A percentile compares a stretch with the other conserved stretches of the same genome.
Evolutionary conservation across 2,113 vertebrate species (phyloP).

Genomic region (Engraulis encrasicolus): DNA sequence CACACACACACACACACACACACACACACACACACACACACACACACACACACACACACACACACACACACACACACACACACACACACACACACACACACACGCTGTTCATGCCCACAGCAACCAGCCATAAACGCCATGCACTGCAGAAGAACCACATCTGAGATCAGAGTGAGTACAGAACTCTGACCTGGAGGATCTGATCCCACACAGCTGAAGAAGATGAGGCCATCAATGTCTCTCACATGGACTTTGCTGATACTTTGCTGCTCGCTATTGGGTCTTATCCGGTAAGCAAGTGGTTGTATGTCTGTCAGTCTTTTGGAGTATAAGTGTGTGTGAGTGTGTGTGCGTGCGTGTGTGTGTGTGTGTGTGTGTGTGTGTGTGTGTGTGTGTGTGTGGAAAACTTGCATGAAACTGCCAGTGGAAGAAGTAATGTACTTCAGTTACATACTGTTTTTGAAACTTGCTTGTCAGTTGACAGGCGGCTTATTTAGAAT

Average conservation of each 20-base stretch:
- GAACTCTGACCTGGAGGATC: neutral
- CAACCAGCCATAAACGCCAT: neutral
- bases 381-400: neutral
- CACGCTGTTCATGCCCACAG: neutral
- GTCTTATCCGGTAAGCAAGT: neutral
- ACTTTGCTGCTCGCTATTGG: neutral
- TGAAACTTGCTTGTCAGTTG: neutral
- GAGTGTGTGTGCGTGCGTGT: neutral
- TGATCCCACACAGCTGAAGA: neutral
- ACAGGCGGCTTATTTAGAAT: neutral
- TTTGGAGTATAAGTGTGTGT: neutral
- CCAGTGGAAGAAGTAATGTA: neutral
- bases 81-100: conserved; percentile 54
- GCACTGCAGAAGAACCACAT: neutral
- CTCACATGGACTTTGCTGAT: neutral
- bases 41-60: too few species aligned
- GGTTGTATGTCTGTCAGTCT: neutral
- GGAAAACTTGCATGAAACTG: neutral
- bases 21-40: conserved; percentile 40
- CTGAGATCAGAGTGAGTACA: neutral
- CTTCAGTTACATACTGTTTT: neutral
- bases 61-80: conserved; percentile 56
- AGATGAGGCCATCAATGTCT: neutral
- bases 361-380: neutral
- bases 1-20: too few species aligned